Evolutionary conservation across 2,113 vertebrate genomes (phyloP), one percentile per base, ranked within the genome.

Genomic region (Lycocorax pyrrhopterus): DNA sequence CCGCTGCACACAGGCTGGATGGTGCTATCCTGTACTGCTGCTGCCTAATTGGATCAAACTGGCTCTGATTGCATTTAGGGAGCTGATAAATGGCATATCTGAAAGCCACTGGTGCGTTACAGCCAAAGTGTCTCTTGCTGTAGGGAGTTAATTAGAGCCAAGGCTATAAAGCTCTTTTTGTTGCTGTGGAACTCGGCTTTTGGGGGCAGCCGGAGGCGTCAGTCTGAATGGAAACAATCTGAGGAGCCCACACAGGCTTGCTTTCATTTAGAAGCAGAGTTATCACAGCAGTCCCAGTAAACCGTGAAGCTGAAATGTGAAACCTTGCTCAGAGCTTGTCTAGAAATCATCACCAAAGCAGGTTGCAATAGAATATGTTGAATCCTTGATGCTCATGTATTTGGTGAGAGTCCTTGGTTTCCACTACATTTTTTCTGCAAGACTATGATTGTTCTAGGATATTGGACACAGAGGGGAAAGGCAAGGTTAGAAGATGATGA

Each of bases 91-190:
- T n/a, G 92, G 35, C 37, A 25, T 47, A 60, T 86, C 92, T 93
- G 94, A 94, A 84, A 96, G 82, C 47, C 82, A 84, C 60, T 89
- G 3, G 3, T 1, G 58, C 1, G 1, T 93, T 90, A 83, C 74
- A 77, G 89, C 62, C 56, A 2, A 89, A 94, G 78, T 71, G 55
- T 60, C 73, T 87, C 66, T 91, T 80, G 35, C 88, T 91, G 69
- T 47, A 87, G 53, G 72, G 69, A 96, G 87, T 94, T 94, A 96
- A 96, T 96, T 96, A 95, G 79, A 93, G 51, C 19, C 69, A 67
- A 80, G 51, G 72, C 66, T 77, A 51, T 39, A 76, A 85, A 69
- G 60, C 33, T 73, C 64, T 71, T 73, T 90, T 19, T 55, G 27
- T 47, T 78, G 44, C 55, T 19, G 32, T 55, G 41, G 56, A 85